Conservation (phyloP, 2,888 invertebrate species). For the Eurytoma adleriae region DNA sequence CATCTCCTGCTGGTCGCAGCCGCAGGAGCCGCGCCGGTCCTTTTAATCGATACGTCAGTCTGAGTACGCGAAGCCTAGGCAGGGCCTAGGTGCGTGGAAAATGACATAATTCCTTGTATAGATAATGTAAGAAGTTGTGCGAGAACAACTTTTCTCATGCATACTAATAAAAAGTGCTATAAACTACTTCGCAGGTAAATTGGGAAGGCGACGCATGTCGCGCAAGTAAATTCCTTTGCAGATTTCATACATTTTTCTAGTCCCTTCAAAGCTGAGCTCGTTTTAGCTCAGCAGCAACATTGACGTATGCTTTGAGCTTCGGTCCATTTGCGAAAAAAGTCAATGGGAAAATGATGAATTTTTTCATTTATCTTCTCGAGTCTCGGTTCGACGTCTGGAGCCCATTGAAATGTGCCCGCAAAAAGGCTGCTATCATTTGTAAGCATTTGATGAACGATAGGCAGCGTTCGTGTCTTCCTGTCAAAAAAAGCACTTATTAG, state of each 20-base stretch:
- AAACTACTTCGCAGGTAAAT: slow-evolving; percentile 17
- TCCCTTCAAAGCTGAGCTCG: slow-evolving; percentile 1
- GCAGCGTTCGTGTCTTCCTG: too few species aligned
- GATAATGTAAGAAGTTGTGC: neutral
- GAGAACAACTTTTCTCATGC: slow-evolving; percentile 65
- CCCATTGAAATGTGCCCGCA: too few species aligned
- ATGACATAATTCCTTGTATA: neutral
- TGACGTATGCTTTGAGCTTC: too few species aligned
- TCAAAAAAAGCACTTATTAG: too few species aligned
- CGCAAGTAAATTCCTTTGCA: neutral
- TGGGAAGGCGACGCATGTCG: neutral
- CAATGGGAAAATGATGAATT: too few species aligned
- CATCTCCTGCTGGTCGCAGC: too few species aligned
- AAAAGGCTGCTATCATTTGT: too few species aligned
- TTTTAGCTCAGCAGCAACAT: too few species aligned
- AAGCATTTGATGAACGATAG: too few species aligned
- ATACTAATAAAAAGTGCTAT: slow-evolving; percentile 61
- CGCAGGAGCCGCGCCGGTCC: neutral
- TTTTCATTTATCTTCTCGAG: too few species aligned
- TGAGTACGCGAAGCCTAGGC: neutral
- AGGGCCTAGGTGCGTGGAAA: neutral
- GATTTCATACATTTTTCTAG: slow-evolving; percentile 6
- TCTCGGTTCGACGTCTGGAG: too few species aligned
- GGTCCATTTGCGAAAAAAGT: too few species aligned
- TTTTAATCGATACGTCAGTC: slow-evolving; percentile 19